Conservation (phyloP, 2,888 invertebrate genomes). For the Mesorhabditis belari region DNA sequence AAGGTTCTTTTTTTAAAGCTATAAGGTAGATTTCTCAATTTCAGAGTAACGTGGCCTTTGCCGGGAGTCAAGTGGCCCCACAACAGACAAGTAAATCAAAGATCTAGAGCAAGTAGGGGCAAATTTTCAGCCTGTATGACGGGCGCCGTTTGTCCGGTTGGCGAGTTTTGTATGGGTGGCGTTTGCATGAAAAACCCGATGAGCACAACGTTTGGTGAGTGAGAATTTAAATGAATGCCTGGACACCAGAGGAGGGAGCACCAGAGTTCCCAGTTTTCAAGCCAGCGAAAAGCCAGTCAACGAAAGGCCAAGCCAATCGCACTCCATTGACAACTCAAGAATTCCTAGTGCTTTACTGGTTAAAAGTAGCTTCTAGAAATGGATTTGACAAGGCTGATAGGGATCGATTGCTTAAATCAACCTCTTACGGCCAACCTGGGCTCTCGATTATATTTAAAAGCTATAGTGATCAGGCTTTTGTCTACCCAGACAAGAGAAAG, state of each 20-base stretch:
- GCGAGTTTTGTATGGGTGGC: constrained; percentile 46
- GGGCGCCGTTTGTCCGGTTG: constrained; percentile 51
- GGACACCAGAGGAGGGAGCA: no score
- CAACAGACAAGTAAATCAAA: constrained; percentile 34
- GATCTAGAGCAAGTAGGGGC: neutral
- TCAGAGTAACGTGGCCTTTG: constrained; percentile 45
- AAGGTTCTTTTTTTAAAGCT: constrained; percentile 1
- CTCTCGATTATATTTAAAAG: no score
- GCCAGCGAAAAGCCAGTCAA: neutral
- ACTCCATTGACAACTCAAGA: no score
- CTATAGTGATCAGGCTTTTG: no score
- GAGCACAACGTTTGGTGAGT: constrained; percentile 39
- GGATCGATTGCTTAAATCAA: no score
- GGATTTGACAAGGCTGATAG: no score
- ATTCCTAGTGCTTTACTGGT: no score
- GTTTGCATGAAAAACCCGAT: constrained; percentile 43
- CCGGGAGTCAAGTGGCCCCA: constrained; percentile 42
- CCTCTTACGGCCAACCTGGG: no score
- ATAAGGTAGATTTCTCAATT: constrained; percentile 1
- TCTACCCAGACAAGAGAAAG: no score
- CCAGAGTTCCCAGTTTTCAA: no score
- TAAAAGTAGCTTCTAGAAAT: no score
- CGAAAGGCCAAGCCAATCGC: neutral
- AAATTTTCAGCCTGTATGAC: constrained; percentile 43
- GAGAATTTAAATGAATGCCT: no score